A percentile compares a stretch with the other conserved stretches of the same genome.
Evolutionary conservation across 2,888 invertebrate genomes (phyloP).

Genomic region (Disparrhopalites patrizii): DNA sequence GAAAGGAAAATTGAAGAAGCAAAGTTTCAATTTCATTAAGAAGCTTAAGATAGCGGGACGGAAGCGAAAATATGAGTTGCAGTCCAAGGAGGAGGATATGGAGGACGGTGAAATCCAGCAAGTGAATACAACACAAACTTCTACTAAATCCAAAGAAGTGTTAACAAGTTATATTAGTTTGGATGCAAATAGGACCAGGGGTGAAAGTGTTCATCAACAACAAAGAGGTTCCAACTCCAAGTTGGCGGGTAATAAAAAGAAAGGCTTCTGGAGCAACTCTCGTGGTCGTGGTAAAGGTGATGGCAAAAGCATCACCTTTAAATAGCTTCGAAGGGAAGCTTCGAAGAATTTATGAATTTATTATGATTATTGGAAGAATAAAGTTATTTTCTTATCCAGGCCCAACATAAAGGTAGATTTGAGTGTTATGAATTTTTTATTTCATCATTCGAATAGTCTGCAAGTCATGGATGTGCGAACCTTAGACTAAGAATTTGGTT

Average conservation of each 20-base stretch:
- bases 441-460: too few relatives aligned
- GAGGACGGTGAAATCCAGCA: conserved; percentile 23
- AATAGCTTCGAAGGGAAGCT: conserved; percentile 16
- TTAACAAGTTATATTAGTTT: not conserved
- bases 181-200: not conserved
- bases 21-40: conserved; percentile 12
- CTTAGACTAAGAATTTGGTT: too few relatives aligned
- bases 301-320: conserved; percentile 34
- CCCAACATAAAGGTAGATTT: too few relatives aligned
- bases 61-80: conserved; percentile 13
- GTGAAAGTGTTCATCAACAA: too few relatives aligned
- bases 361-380: not conserved
- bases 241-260: too few relatives aligned
- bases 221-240: too few relatives aligned
- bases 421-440: too few relatives aligned
- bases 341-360: too few relatives aligned
- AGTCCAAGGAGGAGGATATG: not conserved
- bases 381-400: not conserved
- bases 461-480: too few relatives aligned
- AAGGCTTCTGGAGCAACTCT: conserved; percentile 11
- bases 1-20: too few relatives aligned
- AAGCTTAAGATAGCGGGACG: not conserved
- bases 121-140: not conserved
- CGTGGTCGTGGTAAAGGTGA: conserved; percentile 1
- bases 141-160: not conserved